Percentiles rank a stretch among this genome's conserved stretches.
Conservation (phyloP, 2,113 vertebrate species). For the Octodon degus region DNA sequence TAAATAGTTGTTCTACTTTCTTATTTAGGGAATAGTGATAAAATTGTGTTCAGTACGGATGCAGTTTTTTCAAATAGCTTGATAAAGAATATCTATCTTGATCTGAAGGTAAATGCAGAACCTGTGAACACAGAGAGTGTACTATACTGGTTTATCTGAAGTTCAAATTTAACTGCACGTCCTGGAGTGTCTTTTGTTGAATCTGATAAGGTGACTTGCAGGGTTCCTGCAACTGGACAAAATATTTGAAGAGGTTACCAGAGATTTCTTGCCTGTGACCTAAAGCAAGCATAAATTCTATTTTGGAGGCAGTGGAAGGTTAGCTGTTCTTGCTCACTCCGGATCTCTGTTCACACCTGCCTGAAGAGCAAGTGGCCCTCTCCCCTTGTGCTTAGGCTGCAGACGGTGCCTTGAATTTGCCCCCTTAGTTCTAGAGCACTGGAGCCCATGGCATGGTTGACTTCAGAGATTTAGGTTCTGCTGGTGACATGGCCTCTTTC, state of each 20-base stretch:
- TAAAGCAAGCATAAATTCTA: background rate
- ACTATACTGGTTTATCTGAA: background rate
- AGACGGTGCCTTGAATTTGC: background rate
- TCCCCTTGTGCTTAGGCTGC: background rate
- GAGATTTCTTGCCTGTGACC: background rate
- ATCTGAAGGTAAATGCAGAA: background rate
- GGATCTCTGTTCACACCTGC: background rate
- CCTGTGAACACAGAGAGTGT: background rate
- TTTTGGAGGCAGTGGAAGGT: background rate
- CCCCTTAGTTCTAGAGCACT: background rate
- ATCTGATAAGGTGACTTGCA: background rate
- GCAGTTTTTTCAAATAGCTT: background rate
- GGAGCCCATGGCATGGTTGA: background rate
- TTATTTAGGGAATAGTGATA: background rate
- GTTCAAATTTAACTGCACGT: background rate
- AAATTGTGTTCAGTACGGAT: background rate
- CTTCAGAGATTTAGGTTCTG: background rate
- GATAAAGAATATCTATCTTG: background rate
- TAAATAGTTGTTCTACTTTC: background rate
- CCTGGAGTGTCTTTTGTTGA: conserved; percentile 24
- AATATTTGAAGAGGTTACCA: background rate
- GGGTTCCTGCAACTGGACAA: background rate
- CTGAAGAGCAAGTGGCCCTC: background rate
- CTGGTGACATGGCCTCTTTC: background rate
- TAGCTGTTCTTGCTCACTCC: background rate